phyloP scores from a whole-genome alignment of 1,140 invertebrate genomes.

The Drosophila mayri region DNA sequence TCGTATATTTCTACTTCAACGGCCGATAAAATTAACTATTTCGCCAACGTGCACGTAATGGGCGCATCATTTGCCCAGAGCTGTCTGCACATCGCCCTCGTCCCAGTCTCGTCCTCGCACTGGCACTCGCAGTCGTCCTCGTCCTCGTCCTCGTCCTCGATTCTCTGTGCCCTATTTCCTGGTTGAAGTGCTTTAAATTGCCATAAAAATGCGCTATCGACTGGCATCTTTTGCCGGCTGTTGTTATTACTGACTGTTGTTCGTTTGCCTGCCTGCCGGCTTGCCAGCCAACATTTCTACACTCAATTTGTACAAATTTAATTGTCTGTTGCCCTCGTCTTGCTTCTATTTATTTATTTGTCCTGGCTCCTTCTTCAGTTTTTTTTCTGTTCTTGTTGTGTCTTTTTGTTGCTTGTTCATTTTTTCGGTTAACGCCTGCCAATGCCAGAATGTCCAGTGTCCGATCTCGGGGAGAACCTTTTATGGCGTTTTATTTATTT shows the following conservation, averaged over 20 bases:
- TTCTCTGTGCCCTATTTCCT: conserved; percentile 60
- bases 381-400: conserved; percentile 12
- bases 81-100: conserved; percentile 35
- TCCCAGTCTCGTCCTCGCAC: conserved; percentile 1
- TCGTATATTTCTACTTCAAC: conserved; percentile 72
- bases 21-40: conserved; percentile 81
- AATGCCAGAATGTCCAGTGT: conserved; percentile 58
- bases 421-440: conserved; percentile 67
- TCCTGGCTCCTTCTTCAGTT: conserved; percentile 21
- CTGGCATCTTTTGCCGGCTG: conserved; percentile 57
- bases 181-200: conserved; percentile 77
- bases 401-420: conserved; percentile 30
- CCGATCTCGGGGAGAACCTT: conserved; percentile 55
- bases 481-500: conserved; percentile 81
- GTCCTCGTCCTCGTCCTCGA: neutral
- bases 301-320: conserved; percentile 84
- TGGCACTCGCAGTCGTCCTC: conserved; percentile 6
- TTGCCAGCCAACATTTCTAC: conserved; percentile 65
- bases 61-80: conserved; percentile 72
- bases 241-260: conserved; percentile 40
- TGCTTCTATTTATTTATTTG: conserved; percentile 64
- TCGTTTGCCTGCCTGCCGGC: conserved; percentile 61
- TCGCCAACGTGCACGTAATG: conserved; percentile 74
- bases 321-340: conserved; percentile 70
- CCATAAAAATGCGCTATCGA: conserved; percentile 77